Base-by-base conservation (phyloP, 2,888 invertebrate species). In the Monochamus alternatus region DNA sequence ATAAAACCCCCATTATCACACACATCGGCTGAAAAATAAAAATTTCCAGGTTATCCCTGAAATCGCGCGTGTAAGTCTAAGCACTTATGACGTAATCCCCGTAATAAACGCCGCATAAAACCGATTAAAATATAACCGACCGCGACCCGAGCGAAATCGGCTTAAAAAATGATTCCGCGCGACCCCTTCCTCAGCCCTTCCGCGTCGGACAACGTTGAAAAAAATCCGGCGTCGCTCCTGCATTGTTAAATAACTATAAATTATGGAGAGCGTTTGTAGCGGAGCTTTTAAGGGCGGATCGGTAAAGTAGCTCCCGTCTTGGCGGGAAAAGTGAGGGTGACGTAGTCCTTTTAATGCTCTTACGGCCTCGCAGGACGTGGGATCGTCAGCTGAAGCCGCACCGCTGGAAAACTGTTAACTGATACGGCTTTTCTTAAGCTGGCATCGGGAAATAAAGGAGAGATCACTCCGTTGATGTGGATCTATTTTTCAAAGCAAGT, bases 231-330 rank as follows among this genome's bases (percentile, higher is more conserved):
- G n/a, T 32, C 77, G 81, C 76, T 79, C 82, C 77, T 84, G 83
- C 84, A 85, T 85, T 85, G 85, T 85, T 85, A 84, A 85, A 86
- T 85, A 85, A 85, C 85, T 84, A 85, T 85, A 85, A 86, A 86
- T 86, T 86, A 86, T 86, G 82, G 81, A 85, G 84, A 84, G 84
- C 81, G 84, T 82, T 83, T 82, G 81, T 80, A 80, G 74, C 79
- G 75, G 81, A 75, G 85, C 86, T 86, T 86, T 86, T 85, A 87
- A 85, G 85, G 85, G 83, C 82, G 85, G 83, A 84, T 85, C 81
- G 80, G 82, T 81, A 83, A 83, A 84, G 84, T 82, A 82, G 62
- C 69, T 69, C 64, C 43, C 31, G 47, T 74, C 70, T 73, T 67
- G 82, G 78, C 78, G 83, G 82, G 82, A 82, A 81, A 82, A 81